These are phyloP conservation scores for Toxostoma redivivum DNA, from an alignment of 2,113 vertebrate species.

Conservation along the genomic window DNA sequence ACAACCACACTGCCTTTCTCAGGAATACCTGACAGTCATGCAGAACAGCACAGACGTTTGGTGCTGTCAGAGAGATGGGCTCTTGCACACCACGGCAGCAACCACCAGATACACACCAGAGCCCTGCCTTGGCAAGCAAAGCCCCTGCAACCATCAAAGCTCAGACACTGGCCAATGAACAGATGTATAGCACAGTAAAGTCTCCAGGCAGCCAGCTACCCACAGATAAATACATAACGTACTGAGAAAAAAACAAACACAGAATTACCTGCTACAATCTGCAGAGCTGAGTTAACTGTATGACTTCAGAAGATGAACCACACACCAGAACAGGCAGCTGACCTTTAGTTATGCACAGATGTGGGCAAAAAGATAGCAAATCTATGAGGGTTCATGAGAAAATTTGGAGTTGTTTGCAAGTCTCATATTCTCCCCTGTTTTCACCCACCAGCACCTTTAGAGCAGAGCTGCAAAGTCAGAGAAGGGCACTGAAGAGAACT, in stretches of 20 bases:
- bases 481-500: not conserved
- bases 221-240: not conserved
- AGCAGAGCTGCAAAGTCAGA: not conserved
- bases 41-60: not conserved
- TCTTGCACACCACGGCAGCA: not conserved
- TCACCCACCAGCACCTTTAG: not conserved
- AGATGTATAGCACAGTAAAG: fast-evolving
- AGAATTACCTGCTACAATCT: not conserved
- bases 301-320: not conserved
- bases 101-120: fast-evolving
- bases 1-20: not conserved
- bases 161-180: not conserved
- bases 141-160: not conserved
- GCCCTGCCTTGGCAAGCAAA: not conserved
- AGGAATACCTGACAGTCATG: not conserved
- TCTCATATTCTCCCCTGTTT: not conserved
- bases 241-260: not conserved
- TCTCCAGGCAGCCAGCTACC: not conserved
- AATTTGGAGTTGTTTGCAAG: not conserved
- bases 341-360: not conserved
- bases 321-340: fast-evolving
- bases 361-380: not conserved
- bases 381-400: not conserved
- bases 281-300: not conserved
- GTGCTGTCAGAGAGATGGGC: not conserved